These are phyloP conservation scores for Synergus umbraculus DNA, from an alignment of 2,888 invertebrate genomes.

Conservation along the genomic window DNA sequence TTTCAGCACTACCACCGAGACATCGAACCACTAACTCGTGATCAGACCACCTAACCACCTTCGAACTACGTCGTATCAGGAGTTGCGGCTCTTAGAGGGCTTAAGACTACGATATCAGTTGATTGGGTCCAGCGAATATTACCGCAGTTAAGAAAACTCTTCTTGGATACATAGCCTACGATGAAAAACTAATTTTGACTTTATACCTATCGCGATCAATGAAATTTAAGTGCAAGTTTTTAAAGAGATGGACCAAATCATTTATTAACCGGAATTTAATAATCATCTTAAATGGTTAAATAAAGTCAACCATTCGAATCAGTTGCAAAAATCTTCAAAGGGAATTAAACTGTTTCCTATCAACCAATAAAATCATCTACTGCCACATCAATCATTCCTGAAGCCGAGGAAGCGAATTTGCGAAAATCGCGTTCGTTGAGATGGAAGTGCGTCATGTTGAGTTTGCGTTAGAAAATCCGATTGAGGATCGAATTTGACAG, in stretches of 20 bases:
- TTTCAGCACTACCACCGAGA: conserved; percentile 52
- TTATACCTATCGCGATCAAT: background rate
- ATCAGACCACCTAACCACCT: conserved; percentile 73
- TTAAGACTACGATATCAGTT: conserved; percentile 76
- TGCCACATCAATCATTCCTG: background rate
- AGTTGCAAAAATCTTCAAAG: background rate
- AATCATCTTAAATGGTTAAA: no score
- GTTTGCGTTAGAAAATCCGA: conserved; percentile 35
- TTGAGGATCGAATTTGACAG: conserved; percentile 39
- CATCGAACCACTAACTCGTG: conserved; percentile 76
- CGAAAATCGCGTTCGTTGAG: conserved; percentile 11
- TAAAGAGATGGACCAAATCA: background rate
- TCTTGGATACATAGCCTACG: background rate
- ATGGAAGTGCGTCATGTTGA: conserved; percentile 19
- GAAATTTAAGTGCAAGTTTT: background rate
- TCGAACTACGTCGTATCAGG: conserved; percentile 73
- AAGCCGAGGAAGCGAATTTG: conserved; percentile 13
- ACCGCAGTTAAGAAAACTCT: conserved; percentile 11
- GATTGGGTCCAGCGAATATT: conserved; percentile 66
- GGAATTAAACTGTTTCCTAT: background rate
- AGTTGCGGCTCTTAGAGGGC: conserved; percentile 74
- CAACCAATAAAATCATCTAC: conserved; percentile 3
- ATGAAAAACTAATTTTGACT: conserved; percentile 25
- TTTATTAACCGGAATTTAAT: no score
- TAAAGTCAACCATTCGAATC: no score